A percentile compares a stretch with the other conserved stretches of the same genome.
phyloP scores from a whole-genome alignment of 2,888 invertebrate genomes.

The Temnothorax unifasciatus region DNA sequence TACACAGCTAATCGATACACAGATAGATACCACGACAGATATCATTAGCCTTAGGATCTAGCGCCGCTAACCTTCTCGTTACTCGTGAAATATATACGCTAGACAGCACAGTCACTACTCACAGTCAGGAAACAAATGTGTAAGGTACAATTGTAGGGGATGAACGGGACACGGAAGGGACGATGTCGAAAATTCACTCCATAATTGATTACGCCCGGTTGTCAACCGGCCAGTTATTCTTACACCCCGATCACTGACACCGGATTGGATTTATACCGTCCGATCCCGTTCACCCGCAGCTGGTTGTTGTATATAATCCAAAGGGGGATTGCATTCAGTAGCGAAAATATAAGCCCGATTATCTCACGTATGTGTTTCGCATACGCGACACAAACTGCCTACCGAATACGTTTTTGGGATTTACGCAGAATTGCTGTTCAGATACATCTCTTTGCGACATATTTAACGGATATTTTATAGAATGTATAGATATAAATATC shows the following conservation, averaged over 20 bases:
- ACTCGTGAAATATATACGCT: slow-evolving; percentile 54
- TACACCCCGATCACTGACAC: background rate
- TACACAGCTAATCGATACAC: slow-evolving; percentile 61
- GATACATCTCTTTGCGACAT: slow-evolving; percentile 22
- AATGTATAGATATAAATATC: slow-evolving; percentile 21
- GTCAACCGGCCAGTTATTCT: slow-evolving; percentile 29
- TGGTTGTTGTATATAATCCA: slow-evolving; percentile 8
- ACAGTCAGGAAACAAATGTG: slow-evolving; percentile 33
- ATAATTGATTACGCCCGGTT: slow-evolving; percentile 9
- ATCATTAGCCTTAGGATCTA: slow-evolving; percentile 39
- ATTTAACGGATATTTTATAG: slow-evolving; percentile 25
- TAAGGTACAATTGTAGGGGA: slow-evolving; percentile 19
- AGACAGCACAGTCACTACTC: slow-evolving; percentile 57
- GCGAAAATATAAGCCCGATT: slow-evolving; percentile 43
- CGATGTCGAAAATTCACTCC: background rate
- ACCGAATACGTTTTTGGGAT: slow-evolving; percentile 21
- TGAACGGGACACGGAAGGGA: background rate
- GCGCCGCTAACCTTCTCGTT: slow-evolving; percentile 63
- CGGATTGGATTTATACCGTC: background rate
- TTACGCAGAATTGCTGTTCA: background rate
- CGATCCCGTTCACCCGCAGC: slow-evolving; percentile 7
- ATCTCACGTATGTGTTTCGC: background rate
- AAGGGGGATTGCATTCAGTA: slow-evolving; percentile 38
- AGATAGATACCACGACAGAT: slow-evolving; percentile 52
- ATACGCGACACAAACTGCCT: slow-evolving; percentile 25